Evolutionary conservation across 2,888 invertebrate species (phyloP).

Genomic region (Leptopilina drosophilae): DNA sequence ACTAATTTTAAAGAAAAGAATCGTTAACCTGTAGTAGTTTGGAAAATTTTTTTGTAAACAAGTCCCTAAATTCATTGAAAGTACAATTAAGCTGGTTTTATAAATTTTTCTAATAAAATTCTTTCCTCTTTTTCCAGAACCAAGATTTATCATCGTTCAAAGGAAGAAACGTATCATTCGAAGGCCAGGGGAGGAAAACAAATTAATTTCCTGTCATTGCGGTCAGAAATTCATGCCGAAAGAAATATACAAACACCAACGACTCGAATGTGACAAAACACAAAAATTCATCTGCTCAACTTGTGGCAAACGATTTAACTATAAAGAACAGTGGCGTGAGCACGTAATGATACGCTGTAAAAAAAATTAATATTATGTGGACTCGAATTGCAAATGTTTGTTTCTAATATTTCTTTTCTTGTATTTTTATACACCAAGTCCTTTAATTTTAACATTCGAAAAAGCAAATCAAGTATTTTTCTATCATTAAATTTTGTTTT

Average conservation of each 20-base stretch:
- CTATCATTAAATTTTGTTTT: no score
- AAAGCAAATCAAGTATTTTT: no score
- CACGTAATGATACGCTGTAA: background rate
- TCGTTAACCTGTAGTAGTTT: no score
- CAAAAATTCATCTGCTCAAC: slow-evolving; percentile 71
- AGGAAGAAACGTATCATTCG: slow-evolving; percentile 65
- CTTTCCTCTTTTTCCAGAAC: background rate
- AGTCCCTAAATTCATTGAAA: background rate
- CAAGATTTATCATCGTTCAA: slow-evolving; percentile 51
- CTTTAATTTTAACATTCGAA: no score
- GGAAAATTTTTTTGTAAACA: background rate
- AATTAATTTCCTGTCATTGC: slow-evolving; percentile 68
- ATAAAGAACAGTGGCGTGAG: background rate
- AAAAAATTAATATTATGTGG: no score
- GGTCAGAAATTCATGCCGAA: slow-evolving; percentile 64
- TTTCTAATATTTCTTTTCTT: no score
- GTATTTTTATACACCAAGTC: no score
- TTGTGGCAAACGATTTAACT: slow-evolving; percentile 58
- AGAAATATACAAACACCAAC: slow-evolving; percentile 62
- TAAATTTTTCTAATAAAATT: background rate
- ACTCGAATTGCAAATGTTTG: no score
- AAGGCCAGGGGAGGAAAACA: slow-evolving; percentile 69
- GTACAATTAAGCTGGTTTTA: background rate
- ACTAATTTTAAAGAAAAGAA: background rate
- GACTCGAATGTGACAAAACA: slow-evolving; percentile 70